Base-by-base conservation (phyloP, 2,888 invertebrate species). In the Eupithecia centaureata region DNA sequence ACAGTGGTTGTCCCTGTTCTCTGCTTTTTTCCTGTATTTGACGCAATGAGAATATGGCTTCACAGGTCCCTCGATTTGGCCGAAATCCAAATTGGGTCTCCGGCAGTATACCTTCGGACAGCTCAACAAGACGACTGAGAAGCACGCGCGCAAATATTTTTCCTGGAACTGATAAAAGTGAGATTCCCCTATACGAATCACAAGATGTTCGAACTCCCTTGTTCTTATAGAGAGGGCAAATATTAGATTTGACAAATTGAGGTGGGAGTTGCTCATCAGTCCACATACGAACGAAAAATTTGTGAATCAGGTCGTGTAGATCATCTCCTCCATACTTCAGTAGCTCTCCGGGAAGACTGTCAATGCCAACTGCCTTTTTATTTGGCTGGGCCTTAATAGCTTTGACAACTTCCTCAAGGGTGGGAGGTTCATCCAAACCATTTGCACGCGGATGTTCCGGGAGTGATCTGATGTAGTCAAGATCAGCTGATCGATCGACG, bases 201-300 rank as follows among this genome's bases (percentile, higher is more conserved):
- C 65, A 65, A n/a, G 60, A 52, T 7, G 47, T 5, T 7, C 59
- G 59, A 27, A 28, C 42, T 27, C 59, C 59, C n/a, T 59, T 59
- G n/a, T 59, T 59, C 27, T 59, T 64, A 12, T 65, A 60, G 1
- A 60, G 10, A 5, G 59, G 13, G 22, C 64, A 59, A 3, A 64
- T 28, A 15, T 25, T 25, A 2, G 64, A 64, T 1, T 33, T 18
- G 10, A 2, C n/a, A 63, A 63, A 32, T 33, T 28, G 18, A 25
- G 42, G 28, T 32, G 35, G 38, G 25, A 51, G 42, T 7, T 57
- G 30, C 15, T 63, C 32, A 0, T n/a, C n/a, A n/a, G n/a, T n/a
- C n/a, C n/a, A n/a, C n/a, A n/a, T n/a, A n/a, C n/a, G n/a, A n/a
- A n/a, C n/a, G n/a, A n/a, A n/a, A n/a, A n/a, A n/a, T n/a, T n/a